Evolutionary conservation across 2,797 vertebrate species (phyloP).

Genomic region (Pterois miles): DNA sequence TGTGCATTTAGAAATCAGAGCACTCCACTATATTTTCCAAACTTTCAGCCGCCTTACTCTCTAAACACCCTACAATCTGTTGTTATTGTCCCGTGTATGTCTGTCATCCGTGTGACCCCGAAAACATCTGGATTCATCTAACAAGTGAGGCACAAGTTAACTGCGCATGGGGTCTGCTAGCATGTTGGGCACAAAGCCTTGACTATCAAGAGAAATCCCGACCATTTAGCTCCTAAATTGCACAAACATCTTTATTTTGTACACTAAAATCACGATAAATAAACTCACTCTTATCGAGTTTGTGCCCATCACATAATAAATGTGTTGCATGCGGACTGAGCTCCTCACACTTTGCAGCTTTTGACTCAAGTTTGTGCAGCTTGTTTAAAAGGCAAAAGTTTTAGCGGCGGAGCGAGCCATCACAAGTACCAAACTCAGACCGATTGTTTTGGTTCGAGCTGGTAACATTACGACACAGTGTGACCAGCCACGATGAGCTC

Average conservation of each 20-base stretch:
- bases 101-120: background rate
- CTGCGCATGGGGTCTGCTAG: background rate
- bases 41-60: background rate
- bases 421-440: background rate
- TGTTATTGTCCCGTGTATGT: background rate
- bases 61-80: background rate
- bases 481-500: background rate
- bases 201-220: background rate
- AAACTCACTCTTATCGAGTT: background rate
- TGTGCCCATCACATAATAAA: background rate
- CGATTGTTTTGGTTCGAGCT: background rate
- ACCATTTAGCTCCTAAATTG: background rate
- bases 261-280: background rate
- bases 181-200: background rate
- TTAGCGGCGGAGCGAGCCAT: background rate
- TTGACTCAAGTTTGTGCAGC: conserved; percentile 24
- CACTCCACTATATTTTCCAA: too few species aligned
- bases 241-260: rapidly evolving
- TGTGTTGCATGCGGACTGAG: conserved; percentile 20
- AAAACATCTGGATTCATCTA: conserved; percentile 4
- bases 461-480: background rate
- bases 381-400: background rate
- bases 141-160: background rate
- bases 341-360: conserved; percentile 23
- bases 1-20: too few species aligned